Evolutionary conservation across 2,113 vertebrate genomes (phyloP), one percentile per base, ranked within the genome.

Genomic region (Ivindomyrus marchei): DNA sequence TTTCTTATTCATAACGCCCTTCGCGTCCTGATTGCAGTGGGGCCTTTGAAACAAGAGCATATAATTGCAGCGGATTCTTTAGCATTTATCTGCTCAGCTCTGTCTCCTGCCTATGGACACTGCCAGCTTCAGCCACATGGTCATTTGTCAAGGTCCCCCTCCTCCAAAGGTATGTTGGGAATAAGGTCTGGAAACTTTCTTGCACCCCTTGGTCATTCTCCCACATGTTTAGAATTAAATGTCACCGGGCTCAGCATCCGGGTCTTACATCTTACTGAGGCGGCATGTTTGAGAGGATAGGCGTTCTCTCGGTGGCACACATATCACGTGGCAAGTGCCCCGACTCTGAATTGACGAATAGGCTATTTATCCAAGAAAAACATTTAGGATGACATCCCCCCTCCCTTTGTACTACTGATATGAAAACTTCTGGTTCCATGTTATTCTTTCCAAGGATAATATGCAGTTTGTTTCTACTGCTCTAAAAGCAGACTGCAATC

Each of bases 401-500:
- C 89, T 11, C 15, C 50, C 56, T 89, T 89, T 80, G 39, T 89
- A 80, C 86, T 77, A 70, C 77, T 90, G 50, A 89, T 91, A 49
- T 85, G 66, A 91, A 49, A 58, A 90, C 88, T 90, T 89, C 62
- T 90, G 89, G 90, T 87, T 66, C 88, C 13, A 47, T 90, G 87
- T 92, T 91, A 62, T 92, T 93, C 84, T 92, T 92, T 90, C 70
- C 56, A 0, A 89, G 84, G 47, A 90, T 88, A 86, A 52, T 92
- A 88, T 89, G 56, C 90, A 89, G 91, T 92, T 91, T 91, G 46
- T 91, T 89, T 92, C 89, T 88, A 66, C 90, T 88, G 19, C 56
- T 88, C 58, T 89, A 42, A 66, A 91, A 89, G 56, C 88, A 80
- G 74, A 90, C 88, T 66, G 77, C 88, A 90, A 74, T 89, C 85